phyloP scores from a whole-genome alignment of 2,113 vertebrate genomes.

The Oryzias melastigma region DNA sequence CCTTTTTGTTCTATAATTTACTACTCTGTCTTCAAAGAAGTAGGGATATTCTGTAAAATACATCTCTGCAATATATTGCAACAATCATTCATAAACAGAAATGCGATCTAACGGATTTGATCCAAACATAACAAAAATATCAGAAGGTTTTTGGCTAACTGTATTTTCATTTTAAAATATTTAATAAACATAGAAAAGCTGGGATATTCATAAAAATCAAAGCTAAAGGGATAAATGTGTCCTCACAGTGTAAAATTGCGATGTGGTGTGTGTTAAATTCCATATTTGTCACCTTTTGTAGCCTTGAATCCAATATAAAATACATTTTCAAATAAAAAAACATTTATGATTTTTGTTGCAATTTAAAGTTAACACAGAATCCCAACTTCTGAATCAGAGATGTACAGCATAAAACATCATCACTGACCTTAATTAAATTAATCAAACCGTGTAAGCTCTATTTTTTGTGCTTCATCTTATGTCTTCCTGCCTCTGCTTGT shows the following conservation, averaged over 20 bases:
- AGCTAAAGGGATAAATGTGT: not conserved
- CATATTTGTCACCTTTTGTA: too few relatives aligned
- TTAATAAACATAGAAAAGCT: too few relatives aligned
- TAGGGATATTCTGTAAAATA: not conserved
- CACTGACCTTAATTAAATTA: conserved; percentile 38
- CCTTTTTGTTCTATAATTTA: conserved; percentile 51
- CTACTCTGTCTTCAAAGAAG: conserved; percentile 6
- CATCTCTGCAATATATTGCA: not conserved
- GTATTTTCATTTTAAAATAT: too few relatives aligned
- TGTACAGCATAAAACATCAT: conserved; percentile 10
- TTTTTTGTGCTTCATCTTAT: conserved; percentile 32
- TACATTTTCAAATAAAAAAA: too few relatives aligned
- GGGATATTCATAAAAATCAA: not conserved
- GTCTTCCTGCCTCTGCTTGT: conserved; percentile 54
- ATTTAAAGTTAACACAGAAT: not conserved
- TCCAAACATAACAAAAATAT: too few relatives aligned
- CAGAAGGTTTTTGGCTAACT: too few relatives aligned
- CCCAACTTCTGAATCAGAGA: conserved; percentile 2
- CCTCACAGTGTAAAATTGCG: too few relatives aligned
- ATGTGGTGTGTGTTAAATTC: too few relatives aligned
- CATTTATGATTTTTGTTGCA: not conserved
- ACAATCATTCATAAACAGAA: too few relatives aligned
- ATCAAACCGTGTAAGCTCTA: conserved; percentile 39
- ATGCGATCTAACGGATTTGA: too few relatives aligned
- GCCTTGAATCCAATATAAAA: too few relatives aligned